Conservation (phyloP, 37 sponge, comb jelly and placozoan genomes). For the Bolinopsis microptera region DNA sequence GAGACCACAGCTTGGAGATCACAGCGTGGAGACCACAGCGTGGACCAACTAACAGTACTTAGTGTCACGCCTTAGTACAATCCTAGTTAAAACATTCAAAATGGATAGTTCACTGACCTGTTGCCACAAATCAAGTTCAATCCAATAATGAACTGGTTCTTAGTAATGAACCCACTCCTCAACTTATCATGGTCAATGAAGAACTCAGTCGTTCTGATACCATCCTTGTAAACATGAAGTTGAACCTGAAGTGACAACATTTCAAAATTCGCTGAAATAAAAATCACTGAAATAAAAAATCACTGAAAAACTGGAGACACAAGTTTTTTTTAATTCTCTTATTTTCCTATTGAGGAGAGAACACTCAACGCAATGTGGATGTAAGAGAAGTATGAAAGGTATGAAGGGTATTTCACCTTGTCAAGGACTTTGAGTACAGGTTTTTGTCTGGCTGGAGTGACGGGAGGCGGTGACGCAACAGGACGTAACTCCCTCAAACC, state of each 20-base stretch:
- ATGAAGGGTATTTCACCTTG: constrained; percentile 27
- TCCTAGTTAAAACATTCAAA: no score
- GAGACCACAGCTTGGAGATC: no score
- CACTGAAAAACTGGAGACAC: background rate
- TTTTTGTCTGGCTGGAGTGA: background rate
- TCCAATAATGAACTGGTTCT: constrained; percentile 77
- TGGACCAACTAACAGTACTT: no score
- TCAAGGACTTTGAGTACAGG: background rate
- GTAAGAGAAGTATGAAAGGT: no score
- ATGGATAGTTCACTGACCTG: no score
- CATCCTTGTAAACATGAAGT: constrained; percentile 85
- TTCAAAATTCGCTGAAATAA: background rate
- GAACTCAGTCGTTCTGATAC: constrained; percentile 92
- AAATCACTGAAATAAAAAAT: background rate
- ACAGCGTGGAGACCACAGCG: no score
- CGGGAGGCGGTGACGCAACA: background rate
- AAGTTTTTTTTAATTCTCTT: no score
- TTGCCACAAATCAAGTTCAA: constrained; percentile 46
- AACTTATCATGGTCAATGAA: constrained; percentile 89
- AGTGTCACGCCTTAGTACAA: no score
- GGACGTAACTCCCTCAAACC: background rate
- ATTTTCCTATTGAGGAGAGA: no score
- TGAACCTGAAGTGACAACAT: background rate
- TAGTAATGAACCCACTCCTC: constrained; percentile 84
- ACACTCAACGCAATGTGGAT: no score